Base-by-base conservation (phyloP, 2,888 invertebrate species). In the Eurytoma californica region DNA sequence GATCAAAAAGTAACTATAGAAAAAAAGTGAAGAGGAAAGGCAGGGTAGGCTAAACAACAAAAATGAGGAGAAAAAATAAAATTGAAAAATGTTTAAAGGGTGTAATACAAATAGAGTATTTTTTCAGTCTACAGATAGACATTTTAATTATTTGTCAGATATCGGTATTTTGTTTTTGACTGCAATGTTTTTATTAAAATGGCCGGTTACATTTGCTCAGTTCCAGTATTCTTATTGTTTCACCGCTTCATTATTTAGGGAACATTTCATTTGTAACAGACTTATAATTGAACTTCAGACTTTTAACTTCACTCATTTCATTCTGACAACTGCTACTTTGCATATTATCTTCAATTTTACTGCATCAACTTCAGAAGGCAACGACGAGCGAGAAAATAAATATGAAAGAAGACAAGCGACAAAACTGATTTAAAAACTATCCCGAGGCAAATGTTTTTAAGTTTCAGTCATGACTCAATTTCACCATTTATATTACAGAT, bases 401-500 rank as follows among this genome's bases (percentile, higher is more conserved):
- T 51, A 49, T 16, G 58, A 18, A 55, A 67, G 47, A 61, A 39
- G 49, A 60, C 57, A 67, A 69, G 67, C 12, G 70, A 75, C n/a
- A 82, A 81, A 80, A 82, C 82, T 83, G 65, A 85, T 85, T 85
- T 83, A 84, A 84, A 83, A 84, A 83, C 83, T 84, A 83, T 85
- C 78, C 83, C 77, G 81, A 81, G 81, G 80, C 83, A 80, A 67
- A 24, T 72, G 3, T 51, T 78, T 61, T 78, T 68, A 60, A 67
- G 67, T 30, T 68, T 58, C 66, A 67, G 70, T 83, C 84, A 83
- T 83, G 83, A 86, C 84, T 86, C 85, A 85, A 85, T 85, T 87
- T 84, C 83, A 82, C 80, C 83, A 39, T 39, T 39, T n/a, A n/a
- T n/a, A n/a, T 79, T 79, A 72, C 66, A 55, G 78, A 75, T 84